These are phyloP conservation scores for Diorhabda carinulata DNA, from an alignment of 1,140 invertebrate genomes.

Conservation along the genomic window DNA sequence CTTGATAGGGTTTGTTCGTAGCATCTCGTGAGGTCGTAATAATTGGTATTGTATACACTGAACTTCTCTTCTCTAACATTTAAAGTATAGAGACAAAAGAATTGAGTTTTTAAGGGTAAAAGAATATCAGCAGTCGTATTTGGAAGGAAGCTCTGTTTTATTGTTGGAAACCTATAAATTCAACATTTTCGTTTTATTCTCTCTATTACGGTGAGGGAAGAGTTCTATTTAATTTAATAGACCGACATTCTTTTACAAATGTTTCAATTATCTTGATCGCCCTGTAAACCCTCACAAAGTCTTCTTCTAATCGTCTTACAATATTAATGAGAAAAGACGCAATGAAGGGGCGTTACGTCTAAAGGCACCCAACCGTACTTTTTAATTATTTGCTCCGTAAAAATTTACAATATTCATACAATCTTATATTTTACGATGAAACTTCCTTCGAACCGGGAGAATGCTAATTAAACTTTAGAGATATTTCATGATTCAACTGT, in stretches of 20 bases:
- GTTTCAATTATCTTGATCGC: conserved; percentile 2
- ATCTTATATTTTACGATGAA: conserved; percentile 25
- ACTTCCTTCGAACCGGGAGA: conserved; percentile 15
- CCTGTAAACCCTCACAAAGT: not conserved
- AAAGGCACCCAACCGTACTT: conserved; percentile 16
- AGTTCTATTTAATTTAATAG: no score
- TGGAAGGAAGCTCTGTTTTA: no score
- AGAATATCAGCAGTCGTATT: no score
- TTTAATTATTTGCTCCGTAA: conserved; percentile 24
- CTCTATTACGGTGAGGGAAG: no score
- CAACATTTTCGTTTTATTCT: no score
- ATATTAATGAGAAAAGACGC: conserved; percentile 25
- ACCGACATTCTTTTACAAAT: not conserved
- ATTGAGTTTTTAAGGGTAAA: no score
- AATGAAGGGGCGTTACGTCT: conserved; percentile 16
- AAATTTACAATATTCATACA: conserved; percentile 26
- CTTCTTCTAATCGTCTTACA: conserved; percentile 26
- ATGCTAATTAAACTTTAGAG: conserved; percentile 27
- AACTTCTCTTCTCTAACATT: no score
- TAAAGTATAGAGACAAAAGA: no score
- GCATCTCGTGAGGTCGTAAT: no score
- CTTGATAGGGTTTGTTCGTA: no score
- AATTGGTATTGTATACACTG: no score
- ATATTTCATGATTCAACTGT: conserved; percentile 11
- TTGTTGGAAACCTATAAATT: no score